phyloP scores from a whole-genome alignment of 1,140 invertebrate genomes.

The Ectropis grisescens region DNA sequence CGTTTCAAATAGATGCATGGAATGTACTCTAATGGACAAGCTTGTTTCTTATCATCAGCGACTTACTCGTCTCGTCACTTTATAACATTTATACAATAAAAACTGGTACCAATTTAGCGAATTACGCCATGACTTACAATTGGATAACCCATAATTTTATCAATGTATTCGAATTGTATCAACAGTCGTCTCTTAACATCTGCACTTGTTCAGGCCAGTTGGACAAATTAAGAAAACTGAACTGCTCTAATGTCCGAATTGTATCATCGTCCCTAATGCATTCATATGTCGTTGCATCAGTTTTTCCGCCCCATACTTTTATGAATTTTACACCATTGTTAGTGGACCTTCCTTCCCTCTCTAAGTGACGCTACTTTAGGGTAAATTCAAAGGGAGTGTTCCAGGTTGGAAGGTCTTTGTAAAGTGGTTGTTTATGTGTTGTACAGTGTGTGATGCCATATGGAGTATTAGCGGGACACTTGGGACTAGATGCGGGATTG shows the following conservation, averaged over 20 bases:
- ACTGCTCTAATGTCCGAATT: slow-evolving; percentile 41
- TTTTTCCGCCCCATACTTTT: slow-evolving; percentile 48
- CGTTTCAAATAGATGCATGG: no score
- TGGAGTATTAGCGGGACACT: slow-evolving; percentile 63
- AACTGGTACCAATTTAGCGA: no score
- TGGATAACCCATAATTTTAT: no score
- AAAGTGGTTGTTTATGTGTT: slow-evolving; percentile 39
- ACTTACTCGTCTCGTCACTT: no score
- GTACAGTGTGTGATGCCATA: slow-evolving; percentile 51
- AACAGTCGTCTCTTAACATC: no score
- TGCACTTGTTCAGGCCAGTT: no score
- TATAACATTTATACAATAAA: no score
- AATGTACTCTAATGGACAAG: no score
- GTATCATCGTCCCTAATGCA: slow-evolving; percentile 62
- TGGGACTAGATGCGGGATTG: slow-evolving; percentile 53
- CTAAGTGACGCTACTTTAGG: not conserved
- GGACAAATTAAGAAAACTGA: slow-evolving; percentile 48
- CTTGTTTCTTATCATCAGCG: no score
- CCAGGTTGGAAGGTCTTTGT: slow-evolving; percentile 13
- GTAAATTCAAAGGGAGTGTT: no score
- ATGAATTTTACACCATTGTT: slow-evolving; percentile 41
- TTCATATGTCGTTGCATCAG: slow-evolving; percentile 61
- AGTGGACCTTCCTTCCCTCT: slow-evolving; percentile 12
- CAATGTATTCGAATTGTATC: no score
- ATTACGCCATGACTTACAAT: no score